Evolutionary conservation across 2,888 invertebrate species (phyloP).

Genomic region (Leucophora obtusa): DNA sequence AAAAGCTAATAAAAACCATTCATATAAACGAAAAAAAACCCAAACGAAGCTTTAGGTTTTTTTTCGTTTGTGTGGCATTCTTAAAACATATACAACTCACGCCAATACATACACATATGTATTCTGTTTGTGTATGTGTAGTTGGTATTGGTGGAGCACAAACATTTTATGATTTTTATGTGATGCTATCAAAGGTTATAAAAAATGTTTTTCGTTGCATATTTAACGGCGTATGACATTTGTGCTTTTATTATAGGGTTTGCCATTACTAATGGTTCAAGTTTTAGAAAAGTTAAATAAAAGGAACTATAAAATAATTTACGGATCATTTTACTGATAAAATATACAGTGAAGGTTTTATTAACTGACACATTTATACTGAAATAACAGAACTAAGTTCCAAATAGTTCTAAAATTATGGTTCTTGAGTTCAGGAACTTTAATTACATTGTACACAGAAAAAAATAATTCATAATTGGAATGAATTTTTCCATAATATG

Average conservation of each 20-base stretch:
- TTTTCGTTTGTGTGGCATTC: slow-evolving; percentile 15
- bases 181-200: slow-evolving; percentile 57
- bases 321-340: too few relatives aligned
- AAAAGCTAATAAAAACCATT: slow-evolving; percentile 60
- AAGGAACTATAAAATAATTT: too few relatives aligned
- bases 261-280: neutral
- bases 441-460: too few relatives aligned
- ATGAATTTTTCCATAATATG: too few relatives aligned
- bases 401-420: too few relatives aligned
- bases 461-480: too few relatives aligned
- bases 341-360: too few relatives aligned
- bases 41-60: slow-evolving; percentile 13
- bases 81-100: neutral
- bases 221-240: slow-evolving; percentile 61
- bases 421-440: too few relatives aligned
- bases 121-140: neutral
- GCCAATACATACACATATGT: neutral
- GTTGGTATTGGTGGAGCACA: slow-evolving; percentile 36
- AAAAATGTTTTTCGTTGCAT: slow-evolving; percentile 51
- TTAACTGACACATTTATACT: too few relatives aligned
- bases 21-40: slow-evolving; percentile 28
- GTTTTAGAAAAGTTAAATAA: too few relatives aligned
- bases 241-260: slow-evolving; percentile 29
- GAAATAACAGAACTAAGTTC: too few relatives aligned
- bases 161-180: slow-evolving; percentile 60